Percentiles rank a stretch among this genome's conserved stretches.
phyloP scores from a whole-genome alignment of 2,888 invertebrate genomes.

The Helicoverpa assulta region DNA sequence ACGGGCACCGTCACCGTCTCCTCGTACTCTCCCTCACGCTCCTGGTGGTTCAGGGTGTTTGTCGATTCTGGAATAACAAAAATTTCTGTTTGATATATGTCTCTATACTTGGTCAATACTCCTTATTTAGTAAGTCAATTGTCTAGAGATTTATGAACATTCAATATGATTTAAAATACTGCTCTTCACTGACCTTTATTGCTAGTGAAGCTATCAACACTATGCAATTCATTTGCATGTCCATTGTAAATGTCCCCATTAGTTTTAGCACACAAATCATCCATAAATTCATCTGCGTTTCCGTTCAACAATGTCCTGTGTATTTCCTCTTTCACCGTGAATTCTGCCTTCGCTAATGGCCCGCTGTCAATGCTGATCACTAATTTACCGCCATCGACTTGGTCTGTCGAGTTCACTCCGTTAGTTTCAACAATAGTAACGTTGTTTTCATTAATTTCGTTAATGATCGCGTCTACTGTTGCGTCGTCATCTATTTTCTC shows the following conservation, averaged over 20 bases:
- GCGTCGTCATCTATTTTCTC: constrained; percentile 73
- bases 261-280: constrained; percentile 58
- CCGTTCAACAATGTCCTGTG: constrained; percentile 81
- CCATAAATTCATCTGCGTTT: constrained; percentile 53
- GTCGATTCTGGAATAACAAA: constrained; percentile 70
- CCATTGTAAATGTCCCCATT: constrained; percentile 60
- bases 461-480: constrained; percentile 74
- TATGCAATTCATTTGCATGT: constrained; percentile 63
- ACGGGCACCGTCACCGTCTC: constrained; percentile 89
- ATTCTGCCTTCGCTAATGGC: constrained; percentile 84
- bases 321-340: constrained; percentile 85
- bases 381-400: constrained; percentile 69
- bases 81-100: no score
- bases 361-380: constrained; percentile 82
- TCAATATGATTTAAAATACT: background rate
- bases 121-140: no score
- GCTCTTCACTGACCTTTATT: constrained; percentile 66
- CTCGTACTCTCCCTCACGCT: constrained; percentile 91
- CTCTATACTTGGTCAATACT: no score
- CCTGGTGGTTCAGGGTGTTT: constrained; percentile 83
- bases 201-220: constrained; percentile 65
- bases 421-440: constrained; percentile 68
- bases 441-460: constrained; percentile 73
- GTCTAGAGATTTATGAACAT: no score
- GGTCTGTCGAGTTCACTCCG: constrained; percentile 72